Base-by-base conservation (phyloP, 2,888 invertebrate species). In the Athalia cordata region DNA sequence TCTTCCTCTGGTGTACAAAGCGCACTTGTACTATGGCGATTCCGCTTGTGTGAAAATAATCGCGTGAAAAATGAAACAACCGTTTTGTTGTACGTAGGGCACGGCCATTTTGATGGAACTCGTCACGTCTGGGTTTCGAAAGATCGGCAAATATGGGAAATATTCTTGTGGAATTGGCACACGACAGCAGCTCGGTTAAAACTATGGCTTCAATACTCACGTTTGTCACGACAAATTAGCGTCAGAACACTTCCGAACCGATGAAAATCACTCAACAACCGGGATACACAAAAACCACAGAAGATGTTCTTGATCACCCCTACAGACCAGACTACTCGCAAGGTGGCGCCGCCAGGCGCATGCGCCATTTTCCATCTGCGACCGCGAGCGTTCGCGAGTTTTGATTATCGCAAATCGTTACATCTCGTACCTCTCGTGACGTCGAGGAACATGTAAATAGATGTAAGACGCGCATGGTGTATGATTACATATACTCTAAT, bases 61-160 rank as follows among this genome's bases (percentile, higher is more conserved):
- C 75, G 62, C 62, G 76, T 45, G 70, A 79, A 62, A 80, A 70
- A 68, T 50, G 77, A 78, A 65, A 80, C 77, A 79, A 80, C 81
- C 81, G 85, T 86, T 87, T 75, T 85, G 85, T 87, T 86, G 86
- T 86, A 88, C 86, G 86, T 85, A 83, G 83, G 80, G 86, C 83
- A 88, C 88, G 88, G 88, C 88, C 88, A 88, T 88, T 86, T 88
- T 88, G 88, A 86, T 82, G 82, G 85, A 83, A 87, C 84, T 86
- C 87, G 87, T 87, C 87, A 86, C 84, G 85, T 85, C 85, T 86
- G 84, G 81, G 80, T 78, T 65, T 76, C 52, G 76, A 78, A 59
- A 64, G 43, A 15, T 43, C 11, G 45, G 45, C 15, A 62, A 65
- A 62, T 52, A 64, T 70, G 47, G 43, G 8, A 9, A 11, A 74